Conservation (phyloP, 2,888 invertebrate genomes). For the Cheilosia pagana region DNA sequence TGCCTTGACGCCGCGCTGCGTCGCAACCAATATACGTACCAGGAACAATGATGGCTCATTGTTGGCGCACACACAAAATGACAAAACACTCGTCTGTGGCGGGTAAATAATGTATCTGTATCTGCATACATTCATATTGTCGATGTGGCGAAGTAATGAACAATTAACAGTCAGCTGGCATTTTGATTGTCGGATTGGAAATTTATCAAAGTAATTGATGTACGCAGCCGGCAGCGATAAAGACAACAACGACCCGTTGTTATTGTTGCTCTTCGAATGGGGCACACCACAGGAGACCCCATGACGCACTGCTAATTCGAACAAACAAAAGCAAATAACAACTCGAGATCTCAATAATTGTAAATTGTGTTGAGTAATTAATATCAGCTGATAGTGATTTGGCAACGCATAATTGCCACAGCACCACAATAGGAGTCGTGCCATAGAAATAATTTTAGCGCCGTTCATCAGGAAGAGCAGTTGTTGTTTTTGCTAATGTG, state of each 20-base stretch:
- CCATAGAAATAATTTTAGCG: too few relatives aligned
- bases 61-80: conserved; percentile 24
- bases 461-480: too few relatives aligned
- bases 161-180: conserved; percentile 36
- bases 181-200: conserved; percentile 36
- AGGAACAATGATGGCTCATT: conserved; percentile 19
- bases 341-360: conserved; percentile 14
- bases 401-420: background rate
- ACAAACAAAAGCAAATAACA: conserved; percentile 4
- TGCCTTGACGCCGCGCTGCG: conserved; percentile 44
- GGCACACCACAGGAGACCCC: background rate
- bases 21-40: background rate
- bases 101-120: background rate
- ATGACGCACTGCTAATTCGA: conserved; percentile 6
- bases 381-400: conserved; percentile 33
- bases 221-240: conserved; percentile 23
- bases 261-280: background rate
- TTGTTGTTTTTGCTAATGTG: too few relatives aligned
- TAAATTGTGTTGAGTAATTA: conserved; percentile 21
- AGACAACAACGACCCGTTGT: conserved; percentile 22
- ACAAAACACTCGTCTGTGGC: conserved; percentile 18
- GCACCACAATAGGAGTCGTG: background rate
- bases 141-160: conserved; percentile 3
- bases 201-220: conserved; percentile 53
- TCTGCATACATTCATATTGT: background rate